phyloP scores from a whole-genome alignment of 2,113 vertebrate species.

The Rousettus leschenaultii region DNA sequence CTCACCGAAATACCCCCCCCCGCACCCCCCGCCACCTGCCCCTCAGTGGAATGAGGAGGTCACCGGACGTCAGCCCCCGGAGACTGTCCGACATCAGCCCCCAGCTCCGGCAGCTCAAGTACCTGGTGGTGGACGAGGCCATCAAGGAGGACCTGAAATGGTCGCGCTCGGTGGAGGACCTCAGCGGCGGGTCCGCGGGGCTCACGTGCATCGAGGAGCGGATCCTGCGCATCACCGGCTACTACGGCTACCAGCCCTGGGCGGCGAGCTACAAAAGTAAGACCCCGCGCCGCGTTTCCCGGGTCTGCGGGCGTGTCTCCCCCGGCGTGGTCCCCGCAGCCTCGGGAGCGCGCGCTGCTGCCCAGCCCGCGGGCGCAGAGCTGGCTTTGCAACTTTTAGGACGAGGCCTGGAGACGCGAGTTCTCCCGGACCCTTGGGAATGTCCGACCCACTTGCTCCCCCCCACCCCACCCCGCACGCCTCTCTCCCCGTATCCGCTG shows the following conservation, averaged over 20 bases:
- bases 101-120: slow-evolving; percentile 96
- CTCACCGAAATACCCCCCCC: background rate
- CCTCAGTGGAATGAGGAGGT: slow-evolving; percentile 89
- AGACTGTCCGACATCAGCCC: slow-evolving; percentile 97
- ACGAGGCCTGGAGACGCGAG: background rate
- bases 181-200: slow-evolving; percentile 88
- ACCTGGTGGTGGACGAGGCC: slow-evolving; percentile 94
- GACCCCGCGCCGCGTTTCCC: slow-evolving; percentile 41
- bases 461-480: rapidly evolving
- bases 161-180: slow-evolving; percentile 94
- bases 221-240: slow-evolving; percentile 93
- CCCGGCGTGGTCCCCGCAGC: background rate
- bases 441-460: background rate
- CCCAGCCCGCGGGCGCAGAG: background rate
- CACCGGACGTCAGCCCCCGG: slow-evolving; percentile 94
- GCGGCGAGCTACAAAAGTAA: slow-evolving; percentile 91
- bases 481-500: background rate
- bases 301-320: background rate
- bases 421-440: background rate
- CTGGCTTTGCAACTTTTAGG: background rate
- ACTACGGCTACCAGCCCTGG: slow-evolving; percentile 97
- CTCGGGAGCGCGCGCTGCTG: background rate
- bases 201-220: slow-evolving; percentile 93
- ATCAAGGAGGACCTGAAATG: slow-evolving; percentile 96
- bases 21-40: background rate